Evolutionary conservation across 2,113 vertebrate genomes (phyloP).

Genomic region (Zapus hudsonius): DNA sequence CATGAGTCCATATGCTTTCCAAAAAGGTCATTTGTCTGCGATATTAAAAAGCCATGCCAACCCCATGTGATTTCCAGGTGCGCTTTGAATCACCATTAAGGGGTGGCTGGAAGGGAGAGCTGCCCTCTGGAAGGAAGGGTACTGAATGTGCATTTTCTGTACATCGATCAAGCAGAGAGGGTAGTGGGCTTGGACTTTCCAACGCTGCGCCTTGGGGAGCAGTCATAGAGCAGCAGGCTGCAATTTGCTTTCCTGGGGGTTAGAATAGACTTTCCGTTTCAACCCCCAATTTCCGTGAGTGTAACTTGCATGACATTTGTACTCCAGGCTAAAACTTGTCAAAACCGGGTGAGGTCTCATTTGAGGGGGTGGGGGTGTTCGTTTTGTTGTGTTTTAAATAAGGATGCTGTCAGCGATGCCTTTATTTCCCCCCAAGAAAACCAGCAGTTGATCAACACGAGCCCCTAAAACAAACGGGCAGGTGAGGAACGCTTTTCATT

Average conservation of each 20-base stretch:
- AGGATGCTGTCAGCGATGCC: background rate
- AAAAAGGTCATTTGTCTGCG: constrained; percentile 69
- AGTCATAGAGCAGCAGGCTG: background rate
- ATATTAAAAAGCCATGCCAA: constrained; percentile 7
- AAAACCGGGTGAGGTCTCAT: constrained; percentile 31
- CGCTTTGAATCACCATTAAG: constrained; percentile 45
- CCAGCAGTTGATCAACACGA: background rate
- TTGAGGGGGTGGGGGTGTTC: background rate
- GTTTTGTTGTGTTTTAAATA: background rate
- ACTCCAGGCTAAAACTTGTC: constrained; percentile 82
- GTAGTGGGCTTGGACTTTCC: constrained; percentile 52
- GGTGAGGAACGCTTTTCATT: constrained; percentile 1
- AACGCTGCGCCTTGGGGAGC: constrained; percentile 32
- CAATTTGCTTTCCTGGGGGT: constrained; percentile 39
- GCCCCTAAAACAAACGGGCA: constrained; percentile 37
- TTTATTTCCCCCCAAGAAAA: background rate
- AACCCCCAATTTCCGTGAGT: background rate
- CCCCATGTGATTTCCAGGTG: constrained; percentile 62
- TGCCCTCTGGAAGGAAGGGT: background rate
- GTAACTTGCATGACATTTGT: constrained; percentile 73
- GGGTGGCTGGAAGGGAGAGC: background rate
- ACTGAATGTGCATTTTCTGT: background rate
- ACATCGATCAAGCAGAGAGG: background rate
- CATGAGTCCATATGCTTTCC: constrained; percentile 46
- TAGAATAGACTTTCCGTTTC: background rate